Base-by-base conservation (phyloP, 2,888 invertebrate genomes). In the Drosophila nigricruria region DNA sequence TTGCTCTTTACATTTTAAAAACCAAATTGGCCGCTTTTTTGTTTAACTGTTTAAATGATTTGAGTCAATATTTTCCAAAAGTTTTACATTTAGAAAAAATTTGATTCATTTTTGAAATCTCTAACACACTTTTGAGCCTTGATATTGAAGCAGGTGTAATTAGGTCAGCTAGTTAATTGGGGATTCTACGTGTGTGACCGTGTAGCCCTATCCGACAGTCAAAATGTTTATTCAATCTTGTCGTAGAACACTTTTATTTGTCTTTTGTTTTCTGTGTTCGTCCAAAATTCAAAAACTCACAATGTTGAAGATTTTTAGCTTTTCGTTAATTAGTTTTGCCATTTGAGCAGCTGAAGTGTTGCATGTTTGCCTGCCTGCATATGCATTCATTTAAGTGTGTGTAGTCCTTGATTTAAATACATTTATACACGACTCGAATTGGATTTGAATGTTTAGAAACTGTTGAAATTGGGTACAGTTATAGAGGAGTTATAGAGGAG, bases 11-110 rank as follows among this genome's bases (percentile, higher is more conserved):
- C n/a, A n/a, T n/a, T 30, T 30, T 32, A 8, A 30, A 56, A 50
- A 30, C 2, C 14, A 50, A 32, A 66, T 66, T 66, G 66, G 66
- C 66, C 27, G 65, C 65, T 36, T 36, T 30, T 42, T 68, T 47
- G n/a, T 16, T 36, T 16, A 50, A 32, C 6, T 50, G 0, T 50
- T 50, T 50, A 30, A 30, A 14, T 52, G 27, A 49, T 30, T 49
- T 49, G 12, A 49, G 6, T 30, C 12, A 18, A 47, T n/a, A 10
- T 47, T 14, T 25, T 27, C 10, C 25, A 27, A 47, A 49, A 18
- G 12, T 12, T 30, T 49, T 27, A 27, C 5, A 10, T 47, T 47
- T n/a, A 49, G 47, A 49, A 12, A 0, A 6, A 6, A 18, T 30
- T 30, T 18, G 6, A 49, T 30, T 6, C 18, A 49, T 12, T 49